These are phyloP conservation scores for Poecile montanus DNA, from an alignment of 2,797 vertebrate genomes.

Conservation along the genomic window DNA sequence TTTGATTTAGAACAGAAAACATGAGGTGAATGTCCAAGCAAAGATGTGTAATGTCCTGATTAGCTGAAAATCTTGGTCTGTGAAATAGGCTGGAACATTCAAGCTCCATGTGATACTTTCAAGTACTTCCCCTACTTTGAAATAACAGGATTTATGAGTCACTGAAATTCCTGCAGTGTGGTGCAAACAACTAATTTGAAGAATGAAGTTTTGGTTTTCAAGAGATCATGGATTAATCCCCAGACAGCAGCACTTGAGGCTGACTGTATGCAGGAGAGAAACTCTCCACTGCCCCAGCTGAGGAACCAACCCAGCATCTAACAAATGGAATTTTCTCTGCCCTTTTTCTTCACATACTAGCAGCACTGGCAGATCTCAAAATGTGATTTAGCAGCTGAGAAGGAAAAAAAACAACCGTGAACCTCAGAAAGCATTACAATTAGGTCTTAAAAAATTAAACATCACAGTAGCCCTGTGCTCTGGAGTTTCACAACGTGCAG, in stretches of 20 bases:
- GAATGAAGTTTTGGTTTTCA: background rate
- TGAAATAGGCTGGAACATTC: background rate
- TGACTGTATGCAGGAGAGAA: background rate
- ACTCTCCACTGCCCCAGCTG: background rate
- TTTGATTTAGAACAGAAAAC: background rate
- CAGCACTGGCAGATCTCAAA: background rate
- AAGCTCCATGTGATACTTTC: background rate
- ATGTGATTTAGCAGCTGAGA: background rate
- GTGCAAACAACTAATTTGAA: background rate
- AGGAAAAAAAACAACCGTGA: rapidly evolving
- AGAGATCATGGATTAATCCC: background rate
- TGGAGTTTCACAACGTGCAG: background rate
- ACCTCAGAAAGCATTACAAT: background rate
- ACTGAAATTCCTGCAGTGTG: conserved; percentile 2
- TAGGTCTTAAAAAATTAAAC: background rate
- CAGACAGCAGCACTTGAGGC: background rate
- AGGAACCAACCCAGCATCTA: background rate
- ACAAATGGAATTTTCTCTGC: background rate
- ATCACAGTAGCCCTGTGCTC: background rate
- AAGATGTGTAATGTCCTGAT: background rate
- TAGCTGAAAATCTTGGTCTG: background rate
- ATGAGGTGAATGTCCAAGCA: background rate
- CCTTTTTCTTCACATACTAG: background rate
- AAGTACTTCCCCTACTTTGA: conserved; percentile 10
- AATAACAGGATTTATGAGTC: conserved; percentile 50